These are phyloP conservation scores for Bos javanicus DNA, from an alignment of 2,113 vertebrate genomes.

Conservation along the genomic window DNA sequence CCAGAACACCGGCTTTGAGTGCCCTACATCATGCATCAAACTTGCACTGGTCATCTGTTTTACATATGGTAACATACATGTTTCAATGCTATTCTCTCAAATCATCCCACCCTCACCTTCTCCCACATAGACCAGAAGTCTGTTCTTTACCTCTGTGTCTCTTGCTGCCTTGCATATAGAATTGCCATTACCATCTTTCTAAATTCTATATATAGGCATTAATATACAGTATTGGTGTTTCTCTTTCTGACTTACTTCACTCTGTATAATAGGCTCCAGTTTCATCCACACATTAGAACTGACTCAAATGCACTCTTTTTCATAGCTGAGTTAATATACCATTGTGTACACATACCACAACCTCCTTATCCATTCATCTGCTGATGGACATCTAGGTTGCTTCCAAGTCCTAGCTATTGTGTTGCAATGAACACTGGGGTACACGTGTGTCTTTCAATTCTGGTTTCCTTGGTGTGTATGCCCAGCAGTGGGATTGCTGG, in stretches of 20 bases:
- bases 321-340: neutral
- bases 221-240: neutral
- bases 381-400: neutral
- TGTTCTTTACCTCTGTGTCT: neutral
- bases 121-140: neutral
- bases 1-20: neutral
- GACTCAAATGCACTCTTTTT: neutral
- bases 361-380: neutral
- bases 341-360: neutral
- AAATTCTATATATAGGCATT: neutral
- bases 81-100: neutral
- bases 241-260: neutral
- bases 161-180: neutral
- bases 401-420: neutral
- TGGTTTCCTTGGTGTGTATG: neutral
- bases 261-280: neutral
- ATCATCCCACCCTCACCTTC: neutral
- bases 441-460: neutral
- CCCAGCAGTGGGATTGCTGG: neutral
- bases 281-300: neutral
- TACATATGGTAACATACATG: neutral
- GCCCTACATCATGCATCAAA: neutral
- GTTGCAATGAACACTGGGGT: neutral
- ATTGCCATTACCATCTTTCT: neutral
- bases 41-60: neutral